Evolutionary conservation across 2,113 vertebrate genomes (phyloP).

Genomic region (Fregata magnificens): DNA sequence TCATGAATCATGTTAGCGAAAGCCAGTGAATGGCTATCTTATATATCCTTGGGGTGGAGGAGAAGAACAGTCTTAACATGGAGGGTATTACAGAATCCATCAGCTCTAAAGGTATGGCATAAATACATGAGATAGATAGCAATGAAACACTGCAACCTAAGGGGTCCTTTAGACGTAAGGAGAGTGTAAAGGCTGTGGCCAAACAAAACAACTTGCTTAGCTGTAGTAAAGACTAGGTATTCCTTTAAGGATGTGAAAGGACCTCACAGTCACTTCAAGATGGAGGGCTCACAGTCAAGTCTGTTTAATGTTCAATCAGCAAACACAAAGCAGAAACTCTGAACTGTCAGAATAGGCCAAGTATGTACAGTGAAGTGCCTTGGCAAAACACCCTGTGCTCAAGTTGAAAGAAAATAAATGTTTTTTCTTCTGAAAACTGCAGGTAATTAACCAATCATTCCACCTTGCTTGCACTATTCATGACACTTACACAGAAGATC

Average conservation of each 20-base stretch:
- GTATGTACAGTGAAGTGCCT: not conserved
- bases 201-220: not conserved
- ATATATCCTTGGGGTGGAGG: not conserved
- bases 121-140: not conserved
- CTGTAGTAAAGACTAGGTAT: not conserved
- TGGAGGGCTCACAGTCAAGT: not conserved
- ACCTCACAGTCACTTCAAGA: not conserved
- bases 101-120: not conserved
- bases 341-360: not conserved
- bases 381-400: not conserved
- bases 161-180: not conserved
- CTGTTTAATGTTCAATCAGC: not conserved
- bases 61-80: not conserved
- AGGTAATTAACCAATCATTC: not conserved
- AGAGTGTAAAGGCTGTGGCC: not conserved
- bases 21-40: not conserved
- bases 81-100: not conserved
- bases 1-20: rapidly evolving
- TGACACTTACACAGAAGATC: not conserved
- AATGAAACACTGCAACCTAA: rapidly evolving
- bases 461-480: not conserved
- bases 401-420: not conserved
- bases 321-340: not conserved
- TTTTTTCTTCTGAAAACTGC: not conserved
- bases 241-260: not conserved